phyloP scores from a whole-genome alignment of 2,888 invertebrate genomes.

The Schizaphis graminum region DNA sequence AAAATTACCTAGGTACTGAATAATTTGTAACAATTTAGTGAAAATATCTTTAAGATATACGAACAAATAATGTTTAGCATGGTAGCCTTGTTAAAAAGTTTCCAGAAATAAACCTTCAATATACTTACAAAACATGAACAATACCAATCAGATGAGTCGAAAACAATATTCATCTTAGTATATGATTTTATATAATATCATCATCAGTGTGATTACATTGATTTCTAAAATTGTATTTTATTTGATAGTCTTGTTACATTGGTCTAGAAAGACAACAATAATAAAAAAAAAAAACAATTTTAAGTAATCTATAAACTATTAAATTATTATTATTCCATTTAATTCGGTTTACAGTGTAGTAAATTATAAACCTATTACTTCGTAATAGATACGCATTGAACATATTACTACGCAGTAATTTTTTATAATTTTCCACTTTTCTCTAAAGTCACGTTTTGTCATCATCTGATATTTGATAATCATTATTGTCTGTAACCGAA shows the following conservation, averaged over 20 bases:
- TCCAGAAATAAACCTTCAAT: background rate
- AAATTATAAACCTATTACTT: background rate
- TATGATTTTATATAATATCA: too few species aligned
- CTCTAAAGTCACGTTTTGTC: background rate
- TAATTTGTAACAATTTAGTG: background rate
- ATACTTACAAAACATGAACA: background rate
- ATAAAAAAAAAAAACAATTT: background rate
- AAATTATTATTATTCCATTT: background rate
- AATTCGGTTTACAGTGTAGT: background rate
- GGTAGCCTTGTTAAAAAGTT: background rate
- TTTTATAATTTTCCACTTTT: background rate
- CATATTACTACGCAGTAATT: background rate
- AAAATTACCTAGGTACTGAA: background rate
- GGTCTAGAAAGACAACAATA: background rate
- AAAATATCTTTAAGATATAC: background rate
- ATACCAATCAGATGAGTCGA: background rate
- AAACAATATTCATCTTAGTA: background rate
- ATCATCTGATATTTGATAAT: background rate
- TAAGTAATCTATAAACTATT: background rate
- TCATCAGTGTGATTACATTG: background rate
- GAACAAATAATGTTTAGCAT: background rate
- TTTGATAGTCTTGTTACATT: too few species aligned
- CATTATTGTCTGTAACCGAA: background rate
- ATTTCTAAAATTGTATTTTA: background rate
- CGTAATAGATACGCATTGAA: background rate